A percentile compares a stretch with the other conserved stretches of the same genome.
These are phyloP conservation scores for Trisateles emortualis DNA, from an alignment of 2,888 invertebrate genomes.

Conservation along the genomic window DNA sequence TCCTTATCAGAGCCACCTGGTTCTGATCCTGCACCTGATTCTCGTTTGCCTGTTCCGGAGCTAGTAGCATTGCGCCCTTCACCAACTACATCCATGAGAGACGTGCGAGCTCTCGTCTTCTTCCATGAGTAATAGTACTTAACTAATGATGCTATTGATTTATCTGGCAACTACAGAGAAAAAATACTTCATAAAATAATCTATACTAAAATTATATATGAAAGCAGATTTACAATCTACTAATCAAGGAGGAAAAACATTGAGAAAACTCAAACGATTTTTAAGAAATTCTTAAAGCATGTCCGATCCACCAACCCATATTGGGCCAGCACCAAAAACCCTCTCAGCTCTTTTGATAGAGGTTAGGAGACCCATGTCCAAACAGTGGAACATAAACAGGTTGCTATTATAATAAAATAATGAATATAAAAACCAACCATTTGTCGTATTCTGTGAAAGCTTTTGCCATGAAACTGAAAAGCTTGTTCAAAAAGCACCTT, in stretches of 20 bases:
- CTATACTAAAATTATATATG: too few relatives aligned
- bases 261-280: too few relatives aligned
- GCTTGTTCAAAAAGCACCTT: conserved; percentile 99
- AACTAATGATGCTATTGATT: conserved; percentile 97
- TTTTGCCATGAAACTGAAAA: conserved; percentile 99
- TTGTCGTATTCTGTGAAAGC: conserved; percentile 98
- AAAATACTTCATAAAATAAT: background rate
- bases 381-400: too few relatives aligned
- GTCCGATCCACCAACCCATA: too few relatives aligned
- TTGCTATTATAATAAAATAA: too few relatives aligned
- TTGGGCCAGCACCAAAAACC: too few relatives aligned
- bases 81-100: conserved; percentile 95
- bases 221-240: too few relatives aligned
- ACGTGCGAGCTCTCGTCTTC: conserved; percentile 96
- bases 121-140: conserved; percentile 99
- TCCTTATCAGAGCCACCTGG: conserved; percentile 94
- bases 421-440: conserved; percentile 90
- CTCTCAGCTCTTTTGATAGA: too few relatives aligned
- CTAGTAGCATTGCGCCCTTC: conserved; percentile 91
- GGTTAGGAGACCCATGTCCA: too few relatives aligned
- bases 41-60: conserved; percentile 88
- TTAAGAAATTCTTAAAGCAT: too few relatives aligned
- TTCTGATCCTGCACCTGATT: conserved; percentile 93
- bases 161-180: conserved; percentile 94
- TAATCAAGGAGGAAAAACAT: too few relatives aligned